Evolutionary conservation across 2,113 vertebrate species (phyloP).

Genomic region (Scopus umbretta): DNA sequence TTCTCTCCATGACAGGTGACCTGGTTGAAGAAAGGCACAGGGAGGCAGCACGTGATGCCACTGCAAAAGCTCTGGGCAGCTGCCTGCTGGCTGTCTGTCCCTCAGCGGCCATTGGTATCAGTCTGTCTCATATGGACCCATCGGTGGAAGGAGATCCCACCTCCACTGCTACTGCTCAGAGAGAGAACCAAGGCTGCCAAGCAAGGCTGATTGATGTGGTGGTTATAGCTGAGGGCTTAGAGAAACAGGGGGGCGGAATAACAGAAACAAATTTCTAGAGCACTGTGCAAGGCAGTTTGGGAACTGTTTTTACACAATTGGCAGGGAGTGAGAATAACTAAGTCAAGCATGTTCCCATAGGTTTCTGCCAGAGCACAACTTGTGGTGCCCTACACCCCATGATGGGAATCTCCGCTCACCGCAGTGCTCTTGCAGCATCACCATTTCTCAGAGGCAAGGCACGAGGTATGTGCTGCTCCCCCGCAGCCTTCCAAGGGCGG

Average conservation of each 20-base stretch:
- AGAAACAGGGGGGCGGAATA: background rate
- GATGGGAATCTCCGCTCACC: background rate
- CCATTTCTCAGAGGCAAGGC: background rate
- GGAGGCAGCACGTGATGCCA: background rate
- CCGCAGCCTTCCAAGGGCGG: background rate
- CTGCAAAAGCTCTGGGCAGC: background rate
- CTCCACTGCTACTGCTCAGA: background rate
- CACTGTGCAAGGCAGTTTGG: background rate
- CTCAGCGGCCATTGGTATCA: background rate
- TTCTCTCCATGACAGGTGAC: background rate
- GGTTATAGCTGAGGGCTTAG: background rate
- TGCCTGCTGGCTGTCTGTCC: background rate
- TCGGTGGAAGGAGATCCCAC: background rate
- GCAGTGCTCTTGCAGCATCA: background rate
- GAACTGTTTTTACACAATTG: background rate
- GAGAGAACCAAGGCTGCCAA: background rate
- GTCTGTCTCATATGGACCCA: background rate
- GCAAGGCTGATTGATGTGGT: background rate
- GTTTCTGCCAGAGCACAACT: background rate
- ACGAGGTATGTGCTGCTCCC: background rate
- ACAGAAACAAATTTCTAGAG: background rate
- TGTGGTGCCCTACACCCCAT: background rate
- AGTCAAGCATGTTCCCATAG: background rate
- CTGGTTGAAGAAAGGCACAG: background rate
- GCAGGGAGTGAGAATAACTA: background rate